These are phyloP conservation scores for Bambusicola thoracicus DNA, from an alignment of 2,113 vertebrate genomes.

Conservation along the genomic window DNA sequence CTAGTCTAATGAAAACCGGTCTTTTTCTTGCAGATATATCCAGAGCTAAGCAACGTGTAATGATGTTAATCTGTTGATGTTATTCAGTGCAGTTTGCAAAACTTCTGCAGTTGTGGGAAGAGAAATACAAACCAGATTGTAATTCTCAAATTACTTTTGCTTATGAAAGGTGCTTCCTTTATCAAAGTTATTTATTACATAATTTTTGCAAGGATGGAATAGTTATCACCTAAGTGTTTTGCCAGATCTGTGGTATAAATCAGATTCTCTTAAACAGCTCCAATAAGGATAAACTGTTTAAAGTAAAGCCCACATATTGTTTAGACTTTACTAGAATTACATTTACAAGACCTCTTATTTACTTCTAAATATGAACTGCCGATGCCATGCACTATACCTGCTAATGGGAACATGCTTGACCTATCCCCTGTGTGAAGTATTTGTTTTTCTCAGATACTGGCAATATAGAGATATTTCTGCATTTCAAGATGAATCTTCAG, in stretches of 20 bases:
- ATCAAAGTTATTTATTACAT: background rate
- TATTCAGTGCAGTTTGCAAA: background rate
- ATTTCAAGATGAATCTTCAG: background rate
- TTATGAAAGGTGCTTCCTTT: background rate
- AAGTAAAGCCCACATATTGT: background rate
- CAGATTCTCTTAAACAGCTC: background rate
- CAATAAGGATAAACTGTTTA: background rate
- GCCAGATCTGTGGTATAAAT: background rate
- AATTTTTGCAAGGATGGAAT: background rate
- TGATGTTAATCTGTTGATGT: background rate
- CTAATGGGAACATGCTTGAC: background rate
- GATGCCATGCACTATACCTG: background rate
- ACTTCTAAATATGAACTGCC: background rate
- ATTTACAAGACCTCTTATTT: slow-evolving; percentile 24
- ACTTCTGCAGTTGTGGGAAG: background rate
- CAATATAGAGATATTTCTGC: background rate
- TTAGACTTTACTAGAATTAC: slow-evolving; percentile 28
- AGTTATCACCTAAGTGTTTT: background rate
- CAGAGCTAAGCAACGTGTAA: background rate
- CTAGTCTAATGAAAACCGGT: background rate
- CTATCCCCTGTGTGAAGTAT: background rate
- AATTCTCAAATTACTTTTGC: background rate
- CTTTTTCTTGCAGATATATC: background rate
- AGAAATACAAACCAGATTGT: background rate
- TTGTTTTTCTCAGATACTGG: slow-evolving; percentile 13